These are phyloP conservation scores for Allophyes oxyacanthae DNA, from an alignment of 2,888 invertebrate species.

Conservation along the genomic window DNA sequence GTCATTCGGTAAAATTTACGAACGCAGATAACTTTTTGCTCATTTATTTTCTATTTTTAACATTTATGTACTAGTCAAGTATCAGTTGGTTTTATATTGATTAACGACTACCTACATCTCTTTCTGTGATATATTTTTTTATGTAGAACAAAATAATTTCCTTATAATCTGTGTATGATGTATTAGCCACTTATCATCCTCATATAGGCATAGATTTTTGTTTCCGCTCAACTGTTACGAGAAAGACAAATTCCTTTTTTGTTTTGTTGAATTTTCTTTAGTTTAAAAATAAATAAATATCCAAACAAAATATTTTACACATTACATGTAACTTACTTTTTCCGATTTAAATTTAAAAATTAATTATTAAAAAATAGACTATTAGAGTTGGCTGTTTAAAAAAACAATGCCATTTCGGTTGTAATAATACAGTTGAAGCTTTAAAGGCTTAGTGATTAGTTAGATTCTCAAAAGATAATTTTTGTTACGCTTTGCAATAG, in stretches of 20 bases:
- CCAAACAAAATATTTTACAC: conserved; percentile 45
- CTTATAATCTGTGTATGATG: conserved; percentile 64
- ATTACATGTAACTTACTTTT: too few relatives aligned
- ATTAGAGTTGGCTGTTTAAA: conserved; percentile 52
- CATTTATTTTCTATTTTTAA: conserved; percentile 68
- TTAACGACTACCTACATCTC: conserved; percentile 69
- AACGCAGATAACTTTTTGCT: conserved; percentile 59
- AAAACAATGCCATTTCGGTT: conserved; percentile 69
- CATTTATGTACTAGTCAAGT: conserved; percentile 82
- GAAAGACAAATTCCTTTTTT: conserved; percentile 55
- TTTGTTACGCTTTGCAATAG: conserved; percentile 82
- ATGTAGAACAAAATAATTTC: conserved; percentile 79
- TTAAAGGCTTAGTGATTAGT: conserved; percentile 82
- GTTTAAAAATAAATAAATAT: conserved; percentile 43
- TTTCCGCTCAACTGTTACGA: conserved; percentile 64
- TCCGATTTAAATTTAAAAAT: conserved; percentile 43
- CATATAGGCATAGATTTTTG: conserved; percentile 62
- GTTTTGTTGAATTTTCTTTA: conserved; percentile 53
- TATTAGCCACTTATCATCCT: conserved; percentile 84
- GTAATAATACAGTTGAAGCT: conserved; percentile 69
- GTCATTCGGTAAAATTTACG: conserved; percentile 33
- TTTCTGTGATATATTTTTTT: conserved; percentile 84
- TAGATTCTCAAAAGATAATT: conserved; percentile 82
- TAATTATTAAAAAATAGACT: conserved; percentile 53
- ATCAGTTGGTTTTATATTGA: conserved; percentile 74